phyloP scores from a whole-genome alignment of 2,888 invertebrate species.

The Xestoiulus laeticollis region DNA sequence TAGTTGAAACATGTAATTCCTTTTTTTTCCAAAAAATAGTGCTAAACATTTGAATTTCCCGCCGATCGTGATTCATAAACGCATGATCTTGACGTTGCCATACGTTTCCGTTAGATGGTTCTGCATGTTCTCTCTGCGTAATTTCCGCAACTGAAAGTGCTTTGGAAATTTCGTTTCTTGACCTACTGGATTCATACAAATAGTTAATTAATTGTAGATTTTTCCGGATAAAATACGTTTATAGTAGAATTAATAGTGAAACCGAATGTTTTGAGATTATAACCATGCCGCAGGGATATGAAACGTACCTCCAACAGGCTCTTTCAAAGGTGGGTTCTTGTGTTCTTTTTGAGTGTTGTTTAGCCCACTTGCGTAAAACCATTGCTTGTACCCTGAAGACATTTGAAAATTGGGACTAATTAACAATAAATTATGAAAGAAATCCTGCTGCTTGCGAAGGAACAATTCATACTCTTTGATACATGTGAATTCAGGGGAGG shows the following conservation, averaged over 20 bases:
- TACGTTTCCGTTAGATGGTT: background rate
- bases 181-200: background rate
- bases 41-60: background rate
- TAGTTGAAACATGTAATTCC: too few relatives aligned
- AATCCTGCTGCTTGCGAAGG: too few relatives aligned
- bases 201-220: slow-evolving; percentile 25
- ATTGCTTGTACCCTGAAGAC: background rate
- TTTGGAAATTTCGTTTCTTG: slow-evolving; percentile 39
- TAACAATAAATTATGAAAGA: too few relatives aligned
- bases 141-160: slow-evolving; percentile 21
- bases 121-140: background rate
- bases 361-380: too few relatives aligned
- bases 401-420: background rate
- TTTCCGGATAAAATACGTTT: background rate
- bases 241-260: background rate
- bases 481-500: too few relatives aligned
- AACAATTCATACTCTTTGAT: too few relatives aligned
- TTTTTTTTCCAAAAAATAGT: background rate
- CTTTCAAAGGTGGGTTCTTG: slow-evolving; percentile 51
- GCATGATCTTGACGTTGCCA: background rate
- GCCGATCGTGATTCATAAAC: background rate
- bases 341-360: background rate
- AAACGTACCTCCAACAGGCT: slow-evolving; percentile 53
- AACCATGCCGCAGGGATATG: slow-evolving; percentile 51
- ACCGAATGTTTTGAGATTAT: slow-evolving; percentile 31